phyloP scores from a whole-genome alignment of 2,797 vertebrate species.

The Synanceia verrucosa region DNA sequence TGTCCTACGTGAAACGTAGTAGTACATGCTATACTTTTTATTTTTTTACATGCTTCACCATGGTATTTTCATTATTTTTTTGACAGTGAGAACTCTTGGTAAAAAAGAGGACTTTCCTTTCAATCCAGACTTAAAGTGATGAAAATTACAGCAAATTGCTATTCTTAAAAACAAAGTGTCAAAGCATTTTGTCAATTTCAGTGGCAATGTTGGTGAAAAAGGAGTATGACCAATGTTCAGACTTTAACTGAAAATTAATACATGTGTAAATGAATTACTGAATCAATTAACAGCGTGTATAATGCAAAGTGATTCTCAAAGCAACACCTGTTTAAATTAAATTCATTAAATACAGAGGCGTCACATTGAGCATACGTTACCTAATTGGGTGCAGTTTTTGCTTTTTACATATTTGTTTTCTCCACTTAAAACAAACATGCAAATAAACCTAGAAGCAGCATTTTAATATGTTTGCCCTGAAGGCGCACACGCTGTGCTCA shows the following conservation, averaged over 20 bases:
- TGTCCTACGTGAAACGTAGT: too few relatives aligned
- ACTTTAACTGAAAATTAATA: slow-evolving; percentile 17
- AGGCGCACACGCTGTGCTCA: slow-evolving; percentile 60
- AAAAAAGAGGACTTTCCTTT: slow-evolving; percentile 10
- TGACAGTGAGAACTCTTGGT: background rate
- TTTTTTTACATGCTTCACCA: too few relatives aligned
- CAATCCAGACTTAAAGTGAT: slow-evolving; percentile 11
- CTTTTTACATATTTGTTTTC: slow-evolving; percentile 42
- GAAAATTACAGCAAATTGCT: slow-evolving; percentile 28
- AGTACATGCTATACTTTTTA: too few relatives aligned
- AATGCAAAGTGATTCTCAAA: slow-evolving; percentile 32
- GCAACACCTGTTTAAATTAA: slow-evolving; percentile 33
- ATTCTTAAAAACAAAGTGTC: slow-evolving; percentile 20
- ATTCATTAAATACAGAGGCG: slow-evolving; percentile 22
- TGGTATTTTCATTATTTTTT: too few relatives aligned
- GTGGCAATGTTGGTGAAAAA: background rate
- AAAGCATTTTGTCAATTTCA: background rate
- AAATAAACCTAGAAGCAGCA: slow-evolving; percentile 52
- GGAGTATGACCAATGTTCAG: background rate
- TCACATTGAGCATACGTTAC: slow-evolving; percentile 30
- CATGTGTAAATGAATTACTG: background rate
- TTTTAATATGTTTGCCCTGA: slow-evolving; percentile 56
- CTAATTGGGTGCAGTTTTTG: slow-evolving; percentile 47
- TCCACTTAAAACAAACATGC: slow-evolving; percentile 48
- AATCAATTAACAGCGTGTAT: slow-evolving; percentile 9